phyloP scores from a whole-genome alignment of 2,888 invertebrate genomes.

The Agrochola lota region DNA sequence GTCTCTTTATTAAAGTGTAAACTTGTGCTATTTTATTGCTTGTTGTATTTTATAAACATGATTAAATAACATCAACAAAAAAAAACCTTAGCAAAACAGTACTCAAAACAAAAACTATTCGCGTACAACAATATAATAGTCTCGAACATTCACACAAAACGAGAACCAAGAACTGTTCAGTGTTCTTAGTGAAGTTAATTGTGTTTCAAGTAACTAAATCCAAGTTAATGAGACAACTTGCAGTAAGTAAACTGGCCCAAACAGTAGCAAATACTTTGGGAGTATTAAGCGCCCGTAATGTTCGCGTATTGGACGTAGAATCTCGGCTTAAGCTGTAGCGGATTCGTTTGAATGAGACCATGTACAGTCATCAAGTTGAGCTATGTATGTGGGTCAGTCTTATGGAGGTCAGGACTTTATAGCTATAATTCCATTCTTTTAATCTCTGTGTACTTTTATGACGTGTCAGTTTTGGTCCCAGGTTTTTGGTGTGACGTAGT shows the following conservation, averaged over 20 bases:
- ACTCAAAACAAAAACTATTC: neutral
- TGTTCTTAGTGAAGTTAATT: conserved; percentile 73
- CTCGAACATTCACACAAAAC: conserved; percentile 59
- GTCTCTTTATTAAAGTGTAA: too few species aligned
- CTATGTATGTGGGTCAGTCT: conserved; percentile 21
- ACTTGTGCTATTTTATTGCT: neutral
- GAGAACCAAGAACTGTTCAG: conserved; percentile 56
- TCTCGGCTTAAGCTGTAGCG: conserved; percentile 43
- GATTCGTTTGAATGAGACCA: conserved; percentile 47
- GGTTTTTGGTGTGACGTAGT: neutral
- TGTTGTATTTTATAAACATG: neutral
- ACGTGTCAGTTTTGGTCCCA: neutral
- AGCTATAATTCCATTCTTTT: conserved; percentile 10
- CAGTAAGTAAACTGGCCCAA: conserved; percentile 67
- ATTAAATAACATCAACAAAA: neutral
- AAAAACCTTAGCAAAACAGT: neutral
- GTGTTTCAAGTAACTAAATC: conserved; percentile 75
- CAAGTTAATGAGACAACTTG: conserved; percentile 79
- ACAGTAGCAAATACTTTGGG: conserved; percentile 63
- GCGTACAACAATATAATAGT: conserved; percentile 42
- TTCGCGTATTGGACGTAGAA: conserved; percentile 56
- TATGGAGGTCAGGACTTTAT: conserved; percentile 19
- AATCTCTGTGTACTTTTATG: conserved; percentile 26
- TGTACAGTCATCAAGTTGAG: conserved; percentile 35
- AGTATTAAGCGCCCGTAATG: conserved; percentile 63